phyloP scores from a whole-genome alignment of 2,888 invertebrate genomes.

The Yponomeuta cagnagella region DNA sequence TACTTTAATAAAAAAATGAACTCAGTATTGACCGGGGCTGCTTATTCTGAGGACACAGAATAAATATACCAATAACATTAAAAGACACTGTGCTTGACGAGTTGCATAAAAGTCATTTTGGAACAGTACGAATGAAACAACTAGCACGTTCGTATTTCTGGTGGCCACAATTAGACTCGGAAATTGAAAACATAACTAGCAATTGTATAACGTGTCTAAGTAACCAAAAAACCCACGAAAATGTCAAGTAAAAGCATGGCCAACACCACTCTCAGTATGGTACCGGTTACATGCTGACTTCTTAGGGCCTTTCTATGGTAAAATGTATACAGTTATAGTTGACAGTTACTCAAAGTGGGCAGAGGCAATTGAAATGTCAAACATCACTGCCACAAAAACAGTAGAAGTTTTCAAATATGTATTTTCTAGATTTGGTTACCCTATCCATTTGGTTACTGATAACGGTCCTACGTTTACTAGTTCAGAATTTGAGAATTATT shows the following conservation, averaged over 20 bases:
- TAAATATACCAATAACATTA: neutral
- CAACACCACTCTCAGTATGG: conserved; percentile 1
- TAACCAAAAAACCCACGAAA: neutral
- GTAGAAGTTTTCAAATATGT: neutral
- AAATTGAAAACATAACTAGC: neutral
- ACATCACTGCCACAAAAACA: neutral
- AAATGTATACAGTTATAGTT: neutral
- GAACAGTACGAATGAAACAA: conserved; percentile 18
- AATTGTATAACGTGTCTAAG: neutral
- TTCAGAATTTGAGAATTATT: neutral
- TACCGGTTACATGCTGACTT: conserved; percentile 1
- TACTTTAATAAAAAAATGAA: neutral
- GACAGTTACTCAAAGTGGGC: conserved; percentile 3
- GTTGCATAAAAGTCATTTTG: conserved; percentile 18
- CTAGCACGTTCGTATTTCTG: conserved; percentile 14
- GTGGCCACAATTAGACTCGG: neutral
- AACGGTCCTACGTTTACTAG: neutral
- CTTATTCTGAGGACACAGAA: neutral
- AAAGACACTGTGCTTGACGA: neutral
- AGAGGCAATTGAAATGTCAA: neutral
- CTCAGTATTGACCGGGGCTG: neutral
- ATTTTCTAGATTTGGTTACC: neutral
- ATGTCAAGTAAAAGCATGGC: neutral
- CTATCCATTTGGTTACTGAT: neutral
- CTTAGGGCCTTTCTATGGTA: neutral